These are phyloP conservation scores for Ganaspis brasiliensis DNA, from an alignment of 2,888 invertebrate species.

Conservation along the genomic window DNA sequence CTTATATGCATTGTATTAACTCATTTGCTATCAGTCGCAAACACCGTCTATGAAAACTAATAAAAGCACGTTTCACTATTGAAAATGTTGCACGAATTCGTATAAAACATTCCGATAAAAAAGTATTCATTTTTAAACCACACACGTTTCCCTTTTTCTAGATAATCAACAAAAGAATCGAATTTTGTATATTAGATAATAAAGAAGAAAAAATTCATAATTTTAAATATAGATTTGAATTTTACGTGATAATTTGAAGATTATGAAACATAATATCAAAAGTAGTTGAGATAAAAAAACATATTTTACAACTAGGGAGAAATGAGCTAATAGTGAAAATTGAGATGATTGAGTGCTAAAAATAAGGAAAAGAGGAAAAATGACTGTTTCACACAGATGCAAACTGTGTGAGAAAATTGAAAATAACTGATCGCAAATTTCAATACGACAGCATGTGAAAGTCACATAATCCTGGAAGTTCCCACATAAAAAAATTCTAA, in stretches of 20 bases:
- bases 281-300: no score
- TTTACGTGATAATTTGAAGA: no score
- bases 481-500: constrained; percentile 43
- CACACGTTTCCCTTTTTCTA: no score
- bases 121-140: neutral
- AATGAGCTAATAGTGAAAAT: no score
- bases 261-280: no score
- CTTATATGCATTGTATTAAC: constrained; percentile 21
- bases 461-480: constrained; percentile 39
- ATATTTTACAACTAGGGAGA: no score
- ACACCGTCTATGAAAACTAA: no score
- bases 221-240: no score
- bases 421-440: constrained; percentile 28
- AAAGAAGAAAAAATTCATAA: no score
- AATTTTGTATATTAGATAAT: no score
- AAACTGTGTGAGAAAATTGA: constrained; percentile 30
- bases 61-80: constrained; percentile 2
- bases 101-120: neutral
- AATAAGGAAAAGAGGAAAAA: neutral
- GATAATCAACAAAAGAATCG: no score
- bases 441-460: constrained; percentile 37
- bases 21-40: constrained; percentile 12
- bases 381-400: neutral
- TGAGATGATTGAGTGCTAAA: neutral
- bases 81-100: neutral